Base-by-base conservation (phyloP, 2,888 invertebrate genomes). In the Eupithecia pulchellata region DNA sequence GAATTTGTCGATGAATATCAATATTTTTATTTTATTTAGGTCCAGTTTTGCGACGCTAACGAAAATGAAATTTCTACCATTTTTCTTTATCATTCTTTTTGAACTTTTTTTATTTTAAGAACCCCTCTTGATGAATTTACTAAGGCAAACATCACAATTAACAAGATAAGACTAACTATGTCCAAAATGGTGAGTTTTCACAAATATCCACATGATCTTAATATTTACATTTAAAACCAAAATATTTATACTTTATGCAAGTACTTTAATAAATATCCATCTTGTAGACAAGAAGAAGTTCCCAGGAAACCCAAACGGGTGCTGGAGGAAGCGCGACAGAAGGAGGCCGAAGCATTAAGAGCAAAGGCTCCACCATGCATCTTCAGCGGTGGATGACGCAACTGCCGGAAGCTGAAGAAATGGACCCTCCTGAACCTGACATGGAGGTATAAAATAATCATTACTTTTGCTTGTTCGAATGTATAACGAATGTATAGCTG, bases 381-480 rank as follows among this genome's bases (percentile, higher is more conserved):
- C 91, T 97, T 77, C 97, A 97, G 76, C 96, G 97, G 81, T 97
- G 97, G 97, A 97, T 97, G 96, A 97, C 96, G 71, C 96, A 97
- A 5, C 95, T 97, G 73, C 94, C 97, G 64, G 96, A 96, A 76
- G 93, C 95, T 63, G 95, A 95, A 76, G 94, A 94, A 68, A 76
- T 93, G 79, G 94, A 94, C 72, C 92, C 92, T 27, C 92, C 92
- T 17, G 95, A 96, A 84, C 91, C 95, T 3, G 94, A 95, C 62
- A 94, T 95, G 84, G 96, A 96, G 90, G 95, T 94, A 65, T 14
- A 29, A 20, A n/a, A n/a, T n/a, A n/a, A n/a, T 11, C 9, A 20
- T 39, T 62, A n/a, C n/a, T n/a, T n/a, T n/a, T n/a, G n/a, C n/a
- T n/a, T n/a, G n/a, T n/a, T n/a, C n/a, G n/a, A n/a, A n/a, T n/a